Evolutionary conservation across 2,888 invertebrate species (phyloP).

Genomic region (Lithophane semibrunnea): DNA sequence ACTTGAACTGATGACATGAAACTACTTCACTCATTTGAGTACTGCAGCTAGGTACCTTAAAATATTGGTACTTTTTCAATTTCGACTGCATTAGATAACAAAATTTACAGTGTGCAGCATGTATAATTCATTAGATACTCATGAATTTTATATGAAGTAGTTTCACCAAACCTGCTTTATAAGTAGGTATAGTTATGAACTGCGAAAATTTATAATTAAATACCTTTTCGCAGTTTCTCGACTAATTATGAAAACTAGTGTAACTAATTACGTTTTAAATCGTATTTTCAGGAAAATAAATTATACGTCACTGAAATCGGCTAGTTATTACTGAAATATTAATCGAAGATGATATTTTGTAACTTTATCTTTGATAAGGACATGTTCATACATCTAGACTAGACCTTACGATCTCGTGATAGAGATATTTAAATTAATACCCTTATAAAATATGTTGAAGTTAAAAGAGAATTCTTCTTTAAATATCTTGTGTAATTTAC

Average conservation of each 20-base stretch:
- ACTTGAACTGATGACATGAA: neutral
- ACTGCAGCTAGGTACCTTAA: neutral
- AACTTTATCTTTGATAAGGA: neutral
- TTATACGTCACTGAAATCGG: neutral
- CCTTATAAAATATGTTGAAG: neutral
- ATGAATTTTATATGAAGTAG: neutral
- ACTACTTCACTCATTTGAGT: slow-evolving; percentile 15
- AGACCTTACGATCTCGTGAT: slow-evolving; percentile 4
- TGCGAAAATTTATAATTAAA: neutral
- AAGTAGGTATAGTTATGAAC: neutral
- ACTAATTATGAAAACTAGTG: neutral
- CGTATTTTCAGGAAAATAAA: neutral
- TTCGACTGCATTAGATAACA: neutral
- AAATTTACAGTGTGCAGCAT: neutral
- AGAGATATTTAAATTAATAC: neutral
- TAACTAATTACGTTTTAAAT: neutral
- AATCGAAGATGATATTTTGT: neutral
- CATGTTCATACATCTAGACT: slow-evolving; percentile 6
- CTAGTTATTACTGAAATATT: slow-evolving; percentile 2
- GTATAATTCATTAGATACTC: neutral
- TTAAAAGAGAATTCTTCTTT: neutral
- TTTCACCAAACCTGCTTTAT: neutral
- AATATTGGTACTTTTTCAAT: neutral
- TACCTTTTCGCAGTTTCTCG: neutral
- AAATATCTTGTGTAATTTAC: slow-evolving; percentile 7